A percentile compares a stretch with the other conserved stretches of the same genome.
phyloP scores from a whole-genome alignment of 2,797 vertebrate species.

The Sphenodon punctatus region DNA sequence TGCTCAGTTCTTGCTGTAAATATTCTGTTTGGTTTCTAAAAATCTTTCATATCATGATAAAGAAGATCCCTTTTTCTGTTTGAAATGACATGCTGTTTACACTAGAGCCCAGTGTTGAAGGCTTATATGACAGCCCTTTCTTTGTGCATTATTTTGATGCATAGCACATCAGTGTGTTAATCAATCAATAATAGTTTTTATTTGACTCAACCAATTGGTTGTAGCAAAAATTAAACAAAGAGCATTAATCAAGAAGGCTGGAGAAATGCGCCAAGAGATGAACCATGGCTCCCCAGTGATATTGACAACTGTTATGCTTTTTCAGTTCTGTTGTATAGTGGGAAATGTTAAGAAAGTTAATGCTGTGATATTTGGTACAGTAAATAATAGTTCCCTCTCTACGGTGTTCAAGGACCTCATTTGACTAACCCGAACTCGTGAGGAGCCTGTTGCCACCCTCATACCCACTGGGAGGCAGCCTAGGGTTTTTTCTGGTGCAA shows the following conservation, averaged over 20 bases:
- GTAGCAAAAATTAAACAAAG: no score
- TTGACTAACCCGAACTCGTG: neutral
- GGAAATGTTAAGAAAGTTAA: neutral
- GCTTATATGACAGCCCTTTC: neutral
- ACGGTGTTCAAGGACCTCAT: neutral
- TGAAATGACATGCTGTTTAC: no score
- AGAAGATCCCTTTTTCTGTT: neutral
- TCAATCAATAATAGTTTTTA: no score
- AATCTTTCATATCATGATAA: neutral
- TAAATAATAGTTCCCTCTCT: fast-evolving
- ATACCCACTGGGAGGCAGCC: neutral
- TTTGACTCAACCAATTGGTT: no score
- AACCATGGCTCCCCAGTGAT: neutral
- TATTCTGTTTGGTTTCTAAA: neutral
- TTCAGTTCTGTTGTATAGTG: neutral
- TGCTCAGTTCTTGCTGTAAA: neutral
- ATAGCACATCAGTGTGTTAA: no score
- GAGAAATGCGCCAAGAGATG: neutral
- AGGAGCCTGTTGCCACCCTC: neutral
- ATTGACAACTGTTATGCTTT: neutral
- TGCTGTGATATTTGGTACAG: neutral
- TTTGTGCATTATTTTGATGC: neutral
- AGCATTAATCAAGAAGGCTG: neutral
- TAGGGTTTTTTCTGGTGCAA: no score
- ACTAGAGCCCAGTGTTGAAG: no score